Evolutionary conservation across 1,140 invertebrate species (phyloP).

Genomic region (Cryptotermes secundus): DNA sequence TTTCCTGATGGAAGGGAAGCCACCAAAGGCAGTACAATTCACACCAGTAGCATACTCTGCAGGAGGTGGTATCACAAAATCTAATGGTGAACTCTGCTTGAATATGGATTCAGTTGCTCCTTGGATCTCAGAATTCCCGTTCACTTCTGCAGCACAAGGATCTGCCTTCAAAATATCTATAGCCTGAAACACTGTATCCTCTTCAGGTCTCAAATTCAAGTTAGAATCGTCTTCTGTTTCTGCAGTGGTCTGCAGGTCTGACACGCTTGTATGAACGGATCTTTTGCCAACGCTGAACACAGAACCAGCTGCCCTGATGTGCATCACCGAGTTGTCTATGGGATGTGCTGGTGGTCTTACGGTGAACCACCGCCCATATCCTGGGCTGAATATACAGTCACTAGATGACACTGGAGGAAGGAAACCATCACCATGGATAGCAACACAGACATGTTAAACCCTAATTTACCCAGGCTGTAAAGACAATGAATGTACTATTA

Average conservation of each 20-base stretch:
- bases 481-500: too few species aligned
- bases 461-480: neutral
- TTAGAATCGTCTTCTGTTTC: constrained; percentile 4
- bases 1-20: constrained; percentile 47
- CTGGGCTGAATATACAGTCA: constrained; percentile 35
- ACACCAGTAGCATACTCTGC: constrained; percentile 32
- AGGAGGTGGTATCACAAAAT: constrained; percentile 35
- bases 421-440: constrained; percentile 8
- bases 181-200: neutral
- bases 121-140: constrained; percentile 22
- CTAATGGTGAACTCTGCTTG: neutral
- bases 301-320: constrained; percentile 51
- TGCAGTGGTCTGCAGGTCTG: constrained; percentile 25
- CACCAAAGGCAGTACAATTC: neutral
- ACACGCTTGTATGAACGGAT: constrained; percentile 35
- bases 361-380: constrained; percentile 33
- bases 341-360: constrained; percentile 39
- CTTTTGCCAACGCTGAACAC: constrained; percentile 48
- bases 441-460: neutral
- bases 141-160: constrained; percentile 6
- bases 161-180: constrained; percentile 18
- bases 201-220: constrained; percentile 1
- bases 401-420: constrained; percentile 30
- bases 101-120: neutral
- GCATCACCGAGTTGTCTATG: constrained; percentile 50